phyloP scores from a whole-genome alignment of 2,888 invertebrate species.

The Lepeophtheirus nordmannii region DNA sequence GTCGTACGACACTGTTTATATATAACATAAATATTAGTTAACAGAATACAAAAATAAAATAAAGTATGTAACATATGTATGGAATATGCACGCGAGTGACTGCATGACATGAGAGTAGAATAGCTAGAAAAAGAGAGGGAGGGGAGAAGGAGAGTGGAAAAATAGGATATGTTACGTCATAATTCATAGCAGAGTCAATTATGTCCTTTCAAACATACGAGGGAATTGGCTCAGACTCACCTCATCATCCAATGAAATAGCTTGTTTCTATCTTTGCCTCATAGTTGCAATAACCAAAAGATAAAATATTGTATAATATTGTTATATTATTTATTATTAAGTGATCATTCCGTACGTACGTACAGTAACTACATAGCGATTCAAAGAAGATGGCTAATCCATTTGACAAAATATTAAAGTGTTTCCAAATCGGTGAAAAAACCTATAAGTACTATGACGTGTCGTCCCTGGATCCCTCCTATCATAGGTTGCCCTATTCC shows the following conservation, averaged over 20 bases:
- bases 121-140: neutral
- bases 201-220: neutral
- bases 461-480: slow-evolving; percentile 2
- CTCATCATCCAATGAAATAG: slow-evolving; percentile 1
- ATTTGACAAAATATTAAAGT: neutral
- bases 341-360: too few relatives aligned
- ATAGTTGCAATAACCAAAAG: neutral
- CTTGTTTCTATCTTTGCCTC: neutral
- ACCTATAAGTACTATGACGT: slow-evolving; percentile 17
- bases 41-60: too few relatives aligned
- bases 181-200: neutral
- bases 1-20: too few relatives aligned
- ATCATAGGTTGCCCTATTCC: slow-evolving; percentile 25
- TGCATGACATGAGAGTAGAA: too few relatives aligned
- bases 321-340: too few relatives aligned
- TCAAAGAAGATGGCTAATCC: neutral
- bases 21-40: too few relatives aligned
- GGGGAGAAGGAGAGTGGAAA: neutral
- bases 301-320: too few relatives aligned
- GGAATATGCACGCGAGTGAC: too few relatives aligned
- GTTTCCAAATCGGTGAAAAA: neutral
- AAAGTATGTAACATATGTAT: too few relatives aligned
- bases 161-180: neutral
- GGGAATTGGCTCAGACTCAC: neutral
- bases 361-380: too few relatives aligned